Conservation (phyloP, 2,113 vertebrate species). For the Cichladusa arquata region DNA sequence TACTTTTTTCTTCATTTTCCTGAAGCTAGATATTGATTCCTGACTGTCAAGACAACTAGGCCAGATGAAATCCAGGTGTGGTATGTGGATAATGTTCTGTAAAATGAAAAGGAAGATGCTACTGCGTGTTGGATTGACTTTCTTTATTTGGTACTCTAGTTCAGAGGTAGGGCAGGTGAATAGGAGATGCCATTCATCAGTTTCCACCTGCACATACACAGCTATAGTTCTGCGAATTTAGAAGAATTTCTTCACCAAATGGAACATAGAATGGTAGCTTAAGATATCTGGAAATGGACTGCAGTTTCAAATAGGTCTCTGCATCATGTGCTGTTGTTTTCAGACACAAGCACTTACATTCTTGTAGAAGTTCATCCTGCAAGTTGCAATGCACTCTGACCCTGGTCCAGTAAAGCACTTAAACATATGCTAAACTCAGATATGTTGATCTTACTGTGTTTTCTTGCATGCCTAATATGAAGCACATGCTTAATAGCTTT, state of each 20-base stretch:
- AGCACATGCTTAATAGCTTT: slow-evolving; percentile 45
- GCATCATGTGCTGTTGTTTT: background rate
- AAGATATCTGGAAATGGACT: background rate
- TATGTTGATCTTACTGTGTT: slow-evolving; percentile 5
- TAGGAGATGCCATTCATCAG: background rate
- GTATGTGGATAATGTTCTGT: background rate
- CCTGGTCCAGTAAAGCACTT: slow-evolving; percentile 2
- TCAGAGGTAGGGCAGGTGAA: background rate
- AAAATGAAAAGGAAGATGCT: background rate
- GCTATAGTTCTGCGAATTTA: background rate
- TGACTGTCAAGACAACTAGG: background rate
- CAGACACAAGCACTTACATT: background rate
- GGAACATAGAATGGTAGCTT: background rate
- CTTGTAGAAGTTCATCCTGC: background rate
- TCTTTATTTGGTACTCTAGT: background rate
- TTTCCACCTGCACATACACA: background rate
- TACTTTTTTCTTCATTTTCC: background rate
- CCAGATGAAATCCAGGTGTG: background rate
- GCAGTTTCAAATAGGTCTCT: background rate
- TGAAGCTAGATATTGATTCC: background rate
- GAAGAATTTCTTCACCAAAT: background rate
- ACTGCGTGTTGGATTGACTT: background rate
- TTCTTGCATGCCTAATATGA: slow-evolving; percentile 19
- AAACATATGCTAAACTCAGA: slow-evolving; percentile 8
- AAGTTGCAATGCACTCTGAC: background rate